Conservation (phyloP, 2,888 invertebrate genomes). For the Julus scandinavius region DNA sequence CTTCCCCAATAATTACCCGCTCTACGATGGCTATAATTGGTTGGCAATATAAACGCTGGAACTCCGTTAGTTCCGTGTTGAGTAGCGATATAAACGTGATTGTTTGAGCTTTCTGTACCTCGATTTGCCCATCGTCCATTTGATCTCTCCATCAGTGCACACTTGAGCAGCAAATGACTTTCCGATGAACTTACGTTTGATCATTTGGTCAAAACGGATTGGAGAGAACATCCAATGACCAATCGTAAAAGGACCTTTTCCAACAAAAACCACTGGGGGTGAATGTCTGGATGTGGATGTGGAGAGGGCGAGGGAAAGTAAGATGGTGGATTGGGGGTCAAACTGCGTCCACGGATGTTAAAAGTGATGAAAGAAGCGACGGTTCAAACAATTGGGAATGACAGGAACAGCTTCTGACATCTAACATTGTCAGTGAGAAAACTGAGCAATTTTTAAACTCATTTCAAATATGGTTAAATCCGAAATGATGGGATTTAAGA, state of each 20-base stretch:
- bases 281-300: too few relatives aligned
- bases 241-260: not conserved
- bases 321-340: too few relatives aligned
- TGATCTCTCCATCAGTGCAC: conserved; percentile 27
- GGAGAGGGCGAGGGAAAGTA: too few relatives aligned
- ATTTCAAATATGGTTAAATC: too few relatives aligned
- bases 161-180: conserved; percentile 33
- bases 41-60: not conserved
- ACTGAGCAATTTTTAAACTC: too few relatives aligned
- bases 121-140: conserved; percentile 16
- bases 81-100: conserved; percentile 24
- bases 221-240: conserved; percentile 14
- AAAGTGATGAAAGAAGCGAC: too few relatives aligned
- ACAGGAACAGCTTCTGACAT: too few relatives aligned
- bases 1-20: conserved; percentile 33
- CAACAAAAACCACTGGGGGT: too few relatives aligned
- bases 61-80: not conserved
- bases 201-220: conserved; percentile 21
- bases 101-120: not conserved
- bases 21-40: not conserved
- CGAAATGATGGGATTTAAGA: too few relatives aligned
- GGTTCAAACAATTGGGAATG: too few relatives aligned
- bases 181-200: conserved; percentile 26
- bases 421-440: too few relatives aligned
- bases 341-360: too few relatives aligned